Conservation (phyloP, 2,888 invertebrate species). For the Elmis aenea region DNA sequence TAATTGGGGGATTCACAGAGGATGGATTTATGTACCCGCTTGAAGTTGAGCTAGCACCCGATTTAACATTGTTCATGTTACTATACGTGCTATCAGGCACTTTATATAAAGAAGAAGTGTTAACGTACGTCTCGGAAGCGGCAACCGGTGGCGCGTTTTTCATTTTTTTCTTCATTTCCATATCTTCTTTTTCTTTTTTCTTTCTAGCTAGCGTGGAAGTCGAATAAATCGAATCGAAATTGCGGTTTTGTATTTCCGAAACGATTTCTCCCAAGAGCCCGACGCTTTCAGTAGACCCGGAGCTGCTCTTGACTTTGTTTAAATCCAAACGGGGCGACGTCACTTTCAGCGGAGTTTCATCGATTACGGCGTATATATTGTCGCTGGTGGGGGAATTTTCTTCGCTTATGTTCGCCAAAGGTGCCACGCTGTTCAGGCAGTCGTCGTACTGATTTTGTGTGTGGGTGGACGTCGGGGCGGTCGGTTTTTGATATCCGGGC, state of each 20-base stretch:
- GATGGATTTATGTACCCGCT: constrained; percentile 72
- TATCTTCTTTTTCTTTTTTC: constrained; percentile 50
- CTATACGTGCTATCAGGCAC: constrained; percentile 60
- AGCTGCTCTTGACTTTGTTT: constrained; percentile 46
- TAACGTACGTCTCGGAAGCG: constrained; percentile 55
- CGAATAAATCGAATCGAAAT: constrained; percentile 83
- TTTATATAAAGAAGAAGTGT: constrained; percentile 55
- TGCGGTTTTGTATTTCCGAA: constrained; percentile 78
- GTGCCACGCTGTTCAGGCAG: constrained; percentile 63
- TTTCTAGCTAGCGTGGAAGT: constrained; percentile 65
- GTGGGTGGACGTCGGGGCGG: constrained; percentile 27
- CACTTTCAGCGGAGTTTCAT: constrained; percentile 59
- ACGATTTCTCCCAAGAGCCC: constrained; percentile 83
- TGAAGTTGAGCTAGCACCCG: constrained; percentile 58
- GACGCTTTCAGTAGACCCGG: constrained; percentile 63
- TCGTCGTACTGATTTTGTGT: constrained; percentile 67
- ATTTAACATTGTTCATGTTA: constrained; percentile 56
- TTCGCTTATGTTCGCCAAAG: constrained; percentile 58
- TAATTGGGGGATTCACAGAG: constrained; percentile 61
- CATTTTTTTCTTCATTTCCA: constrained; percentile 37
- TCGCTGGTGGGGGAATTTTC: constrained; percentile 58
- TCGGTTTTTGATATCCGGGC: constrained; percentile 57
- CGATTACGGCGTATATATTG: constrained; percentile 84
- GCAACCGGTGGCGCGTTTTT: constrained; percentile 29
- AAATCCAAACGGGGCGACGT: constrained; percentile 41